phyloP scores from a whole-genome alignment of 1,140 invertebrate genomes.

The Apis florea region DNA sequence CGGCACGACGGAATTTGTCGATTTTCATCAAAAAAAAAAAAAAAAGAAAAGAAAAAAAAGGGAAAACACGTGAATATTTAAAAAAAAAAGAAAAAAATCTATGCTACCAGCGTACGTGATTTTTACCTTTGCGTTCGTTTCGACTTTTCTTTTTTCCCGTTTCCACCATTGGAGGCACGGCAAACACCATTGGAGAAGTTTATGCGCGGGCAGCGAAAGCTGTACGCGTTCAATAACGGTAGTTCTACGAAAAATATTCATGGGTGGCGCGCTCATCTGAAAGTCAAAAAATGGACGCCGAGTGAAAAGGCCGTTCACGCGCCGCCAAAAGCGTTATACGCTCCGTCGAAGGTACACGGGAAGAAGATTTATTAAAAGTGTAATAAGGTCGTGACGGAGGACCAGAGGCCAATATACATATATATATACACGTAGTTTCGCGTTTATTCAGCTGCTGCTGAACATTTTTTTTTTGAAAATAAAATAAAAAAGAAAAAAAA shows the following conservation, averaged over 20 bases:
- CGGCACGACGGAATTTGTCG: background rate
- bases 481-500: background rate
- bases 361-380: slow-evolving; percentile 40
- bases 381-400: slow-evolving; percentile 20
- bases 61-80: background rate
- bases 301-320: background rate
- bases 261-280: slow-evolving; percentile 40
- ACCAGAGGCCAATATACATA: background rate
- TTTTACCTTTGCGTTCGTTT: background rate
- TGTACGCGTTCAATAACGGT: slow-evolving; percentile 35
- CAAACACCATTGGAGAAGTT: slow-evolving; percentile 19
- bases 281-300: slow-evolving; percentile 43
- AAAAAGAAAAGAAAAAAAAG: background rate
- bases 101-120: background rate
- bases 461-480: slow-evolving; percentile 25
- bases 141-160: background rate
- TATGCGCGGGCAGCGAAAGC: slow-evolving; percentile 12
- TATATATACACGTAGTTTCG: too few relatives aligned
- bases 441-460: slow-evolving; percentile 28
- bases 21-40: background rate
- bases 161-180: background rate
- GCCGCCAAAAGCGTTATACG: slow-evolving; percentile 24
- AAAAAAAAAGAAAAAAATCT: background rate
- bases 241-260: slow-evolving; percentile 40
- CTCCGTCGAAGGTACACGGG: background rate